phyloP scores from a whole-genome alignment of 2,113 vertebrate genomes.

The Datnioides undecimradiatus region DNA sequence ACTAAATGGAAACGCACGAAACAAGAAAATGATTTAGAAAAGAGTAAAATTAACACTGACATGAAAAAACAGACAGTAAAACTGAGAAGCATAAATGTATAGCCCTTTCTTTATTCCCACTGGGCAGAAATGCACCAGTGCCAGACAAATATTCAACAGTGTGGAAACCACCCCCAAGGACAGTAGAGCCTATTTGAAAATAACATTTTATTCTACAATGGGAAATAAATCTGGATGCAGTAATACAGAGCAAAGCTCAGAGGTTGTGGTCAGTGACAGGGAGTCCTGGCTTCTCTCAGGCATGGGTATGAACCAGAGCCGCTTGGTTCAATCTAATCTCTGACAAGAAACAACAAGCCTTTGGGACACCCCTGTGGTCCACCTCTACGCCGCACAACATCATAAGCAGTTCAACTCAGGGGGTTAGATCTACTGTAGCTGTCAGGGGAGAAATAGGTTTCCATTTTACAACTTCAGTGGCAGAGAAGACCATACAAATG shows the following conservation, averaged over 20 bases:
- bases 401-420: slow-evolving; percentile 73
- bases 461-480: slow-evolving; percentile 76
- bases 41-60: not conserved
- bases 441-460: slow-evolving; percentile 79
- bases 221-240: slow-evolving; percentile 49
- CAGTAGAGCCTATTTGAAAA: slow-evolving; percentile 51
- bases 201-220: slow-evolving; percentile 50
- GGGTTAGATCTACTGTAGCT: slow-evolving; percentile 70
- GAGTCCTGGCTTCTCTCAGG: slow-evolving; percentile 67
- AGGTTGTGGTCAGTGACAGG: slow-evolving; percentile 68
- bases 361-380: slow-evolving; percentile 72
- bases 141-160: slow-evolving; percentile 38
- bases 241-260: slow-evolving; percentile 58
- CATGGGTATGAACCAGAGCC: slow-evolving; percentile 72
- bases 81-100: not conserved
- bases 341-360: slow-evolving; percentile 83
- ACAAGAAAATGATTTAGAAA: not conserved
- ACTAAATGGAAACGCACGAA: not conserved
- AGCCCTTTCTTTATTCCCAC: slow-evolving; percentile 1
- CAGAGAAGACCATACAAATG: slow-evolving; percentile 63
- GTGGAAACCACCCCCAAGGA: slow-evolving; percentile 34
- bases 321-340: slow-evolving; percentile 86
- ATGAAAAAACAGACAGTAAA: not conserved
- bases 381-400: slow-evolving; percentile 77
- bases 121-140: slow-evolving; percentile 14